Conservation (phyloP, 2,797 vertebrate genomes). For the Platalea minor region DNA sequence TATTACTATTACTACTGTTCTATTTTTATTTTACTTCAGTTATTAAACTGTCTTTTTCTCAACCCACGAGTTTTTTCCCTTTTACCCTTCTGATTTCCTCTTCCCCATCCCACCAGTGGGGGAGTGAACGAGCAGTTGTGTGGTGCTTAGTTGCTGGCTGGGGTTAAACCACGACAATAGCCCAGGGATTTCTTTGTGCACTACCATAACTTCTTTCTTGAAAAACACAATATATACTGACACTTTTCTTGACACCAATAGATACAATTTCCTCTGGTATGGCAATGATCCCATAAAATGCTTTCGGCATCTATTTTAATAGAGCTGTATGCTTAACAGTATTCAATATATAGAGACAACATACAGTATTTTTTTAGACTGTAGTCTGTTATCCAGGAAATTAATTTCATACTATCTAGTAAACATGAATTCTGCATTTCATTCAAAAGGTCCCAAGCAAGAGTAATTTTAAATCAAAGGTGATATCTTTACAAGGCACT, state of each 20-base stretch:
- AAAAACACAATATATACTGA: neutral
- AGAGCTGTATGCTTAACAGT: neutral
- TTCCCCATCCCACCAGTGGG: no score
- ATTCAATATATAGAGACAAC: neutral
- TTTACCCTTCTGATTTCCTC: no score
- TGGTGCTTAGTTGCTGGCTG: no score
- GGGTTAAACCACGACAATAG: no score
- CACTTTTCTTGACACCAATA: neutral
- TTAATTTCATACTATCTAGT: neutral
- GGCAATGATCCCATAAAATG: neutral
- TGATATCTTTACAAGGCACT: neutral
- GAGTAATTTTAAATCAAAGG: neutral
- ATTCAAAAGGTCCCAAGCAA: neutral
- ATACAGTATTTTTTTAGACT: neutral
- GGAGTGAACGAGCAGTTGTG: no score
- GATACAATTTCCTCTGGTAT: neutral
- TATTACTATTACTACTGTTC: no score
- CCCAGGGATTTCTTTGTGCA: neutral
- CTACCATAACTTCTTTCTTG: neutral
- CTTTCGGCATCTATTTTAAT: neutral
- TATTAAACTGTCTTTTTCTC: no score
- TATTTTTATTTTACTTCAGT: no score
- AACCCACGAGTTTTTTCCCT: no score
- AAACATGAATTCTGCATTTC: neutral
- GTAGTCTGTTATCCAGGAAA: neutral